These are phyloP conservation scores for Drosophila equinoxialis DNA, from an alignment of 1,140 invertebrate species.

Conservation along the genomic window DNA sequence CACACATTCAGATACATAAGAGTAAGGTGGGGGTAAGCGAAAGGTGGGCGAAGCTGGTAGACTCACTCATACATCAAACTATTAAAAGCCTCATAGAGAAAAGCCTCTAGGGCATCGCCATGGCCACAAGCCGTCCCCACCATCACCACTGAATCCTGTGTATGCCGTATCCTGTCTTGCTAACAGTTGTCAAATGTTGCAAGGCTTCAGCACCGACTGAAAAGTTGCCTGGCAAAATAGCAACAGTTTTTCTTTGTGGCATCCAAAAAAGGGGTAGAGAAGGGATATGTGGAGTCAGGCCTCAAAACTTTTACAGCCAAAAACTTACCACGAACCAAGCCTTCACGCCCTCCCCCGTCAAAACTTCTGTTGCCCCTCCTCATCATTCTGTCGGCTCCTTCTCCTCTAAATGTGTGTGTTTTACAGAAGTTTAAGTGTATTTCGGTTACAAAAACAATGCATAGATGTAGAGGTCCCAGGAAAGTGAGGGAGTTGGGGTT, in stretches of 20 bases:
- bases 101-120: slow-evolving; percentile 64
- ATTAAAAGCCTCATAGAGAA: slow-evolving; percentile 71
- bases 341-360: not conserved
- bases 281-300: not conserved
- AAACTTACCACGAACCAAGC: slow-evolving; percentile 49
- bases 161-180: slow-evolving; percentile 36
- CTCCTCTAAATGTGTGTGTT: slow-evolving; percentile 25
- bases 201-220: slow-evolving; percentile 48
- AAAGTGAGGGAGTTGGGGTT: too few relatives aligned
- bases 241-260: slow-evolving; percentile 62
- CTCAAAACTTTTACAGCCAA: slow-evolving; percentile 62
- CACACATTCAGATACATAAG: not conserved
- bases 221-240: slow-evolving; percentile 67
- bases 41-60: slow-evolving; percentile 5
- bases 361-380: not conserved
- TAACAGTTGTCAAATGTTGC: slow-evolving; percentile 77
- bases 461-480: not conserved
- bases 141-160: slow-evolving; percentile 13
- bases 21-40: not conserved
- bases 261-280: not conserved
- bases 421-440: slow-evolving; percentile 67
- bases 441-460: slow-evolving; percentile 34
- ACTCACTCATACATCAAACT: slow-evolving; percentile 77
- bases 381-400: not conserved
- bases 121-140: slow-evolving; percentile 37